Percentiles rank a stretch among this genome's conserved stretches.
Evolutionary conservation across 2,113 vertebrate species (phyloP).

Genomic region (Scolopax mira): DNA sequence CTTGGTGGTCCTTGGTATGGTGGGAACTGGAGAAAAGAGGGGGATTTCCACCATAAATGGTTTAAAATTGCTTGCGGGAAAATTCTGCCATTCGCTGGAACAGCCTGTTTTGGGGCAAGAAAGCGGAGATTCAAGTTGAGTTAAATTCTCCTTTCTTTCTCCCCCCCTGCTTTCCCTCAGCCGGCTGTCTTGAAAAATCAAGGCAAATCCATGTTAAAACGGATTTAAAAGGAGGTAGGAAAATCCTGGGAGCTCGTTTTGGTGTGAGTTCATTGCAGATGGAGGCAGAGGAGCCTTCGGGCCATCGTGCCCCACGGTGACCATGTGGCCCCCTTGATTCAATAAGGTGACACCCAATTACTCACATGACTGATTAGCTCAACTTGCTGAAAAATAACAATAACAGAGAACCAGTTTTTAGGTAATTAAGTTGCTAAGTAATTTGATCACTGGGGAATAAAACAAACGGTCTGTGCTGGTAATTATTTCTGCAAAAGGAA

Average conservation of each 20-base stretch:
- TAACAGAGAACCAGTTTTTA: not conserved
- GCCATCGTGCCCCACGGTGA: not conserved
- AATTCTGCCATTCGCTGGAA: not conserved
- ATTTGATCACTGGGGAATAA: conserved; percentile 15
- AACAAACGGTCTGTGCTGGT: not conserved
- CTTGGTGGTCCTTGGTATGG: not conserved
- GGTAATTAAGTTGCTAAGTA: conserved; percentile 25
- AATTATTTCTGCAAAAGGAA: not conserved
- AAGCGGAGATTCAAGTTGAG: not conserved
- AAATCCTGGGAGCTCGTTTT: not conserved
- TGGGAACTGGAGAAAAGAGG: not conserved
- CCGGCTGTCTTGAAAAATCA: not conserved
- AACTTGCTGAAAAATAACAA: not conserved
- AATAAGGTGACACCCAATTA: not conserved
- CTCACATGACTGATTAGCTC: not conserved
- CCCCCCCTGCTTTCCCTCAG: not conserved
- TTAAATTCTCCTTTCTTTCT: not conserved
- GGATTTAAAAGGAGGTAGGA: not conserved
- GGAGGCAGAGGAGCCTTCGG: not conserved
- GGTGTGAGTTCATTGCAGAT: not conserved
- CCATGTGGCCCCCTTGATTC: accelerated
- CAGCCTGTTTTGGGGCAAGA: not conserved
- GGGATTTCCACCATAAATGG: not conserved
- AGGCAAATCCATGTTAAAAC: not conserved
- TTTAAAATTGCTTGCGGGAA: not conserved